Evolutionary conservation across 2,888 invertebrate species (phyloP).

Genomic region (Spatulosminthurus flaviceps): DNA sequence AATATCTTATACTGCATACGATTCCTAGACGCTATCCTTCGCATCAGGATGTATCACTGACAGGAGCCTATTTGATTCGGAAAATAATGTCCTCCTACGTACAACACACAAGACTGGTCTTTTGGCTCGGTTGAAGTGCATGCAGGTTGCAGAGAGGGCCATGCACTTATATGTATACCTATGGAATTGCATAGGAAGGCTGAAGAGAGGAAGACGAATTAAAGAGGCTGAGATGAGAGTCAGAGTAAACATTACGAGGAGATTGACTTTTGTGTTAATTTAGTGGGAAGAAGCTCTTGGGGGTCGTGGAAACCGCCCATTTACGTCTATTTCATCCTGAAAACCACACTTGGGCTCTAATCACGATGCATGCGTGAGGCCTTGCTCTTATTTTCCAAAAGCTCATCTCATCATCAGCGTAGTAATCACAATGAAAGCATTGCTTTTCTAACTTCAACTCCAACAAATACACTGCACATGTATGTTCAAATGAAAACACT

Average conservation of each 20-base stretch:
- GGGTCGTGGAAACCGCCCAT: slow-evolving; percentile 57
- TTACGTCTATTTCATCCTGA: slow-evolving; percentile 56
- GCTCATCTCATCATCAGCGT: slow-evolving; percentile 20
- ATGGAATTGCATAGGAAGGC: background rate
- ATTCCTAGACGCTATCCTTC: too few relatives aligned
- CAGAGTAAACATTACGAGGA: slow-evolving; percentile 50
- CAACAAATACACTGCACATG: background rate
- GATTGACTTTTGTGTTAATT: slow-evolving; percentile 62
- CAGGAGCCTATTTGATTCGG: too few relatives aligned
- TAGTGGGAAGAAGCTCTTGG: slow-evolving; percentile 59
- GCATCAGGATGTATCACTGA: too few relatives aligned
- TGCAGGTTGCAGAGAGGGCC: too few relatives aligned
- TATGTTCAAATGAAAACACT: too few relatives aligned
- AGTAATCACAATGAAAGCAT: slow-evolving; percentile 23
- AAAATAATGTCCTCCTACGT: background rate
- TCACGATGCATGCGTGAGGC: slow-evolving; percentile 55
- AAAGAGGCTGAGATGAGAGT: slow-evolving; percentile 47
- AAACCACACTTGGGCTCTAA: slow-evolving; percentile 59
- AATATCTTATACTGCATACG: too few relatives aligned
- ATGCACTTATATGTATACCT: too few relatives aligned
- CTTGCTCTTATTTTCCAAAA: slow-evolving; percentile 26
- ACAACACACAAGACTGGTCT: too few relatives aligned
- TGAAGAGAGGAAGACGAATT: slow-evolving; percentile 36
- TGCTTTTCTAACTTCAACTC: background rate
- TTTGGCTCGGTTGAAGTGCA: too few relatives aligned